A percentile compares a stretch with the other conserved stretches of the same genome.
Evolutionary conservation across 2,797 vertebrate species (phyloP).

Genomic region (Malurus splendens): DNA sequence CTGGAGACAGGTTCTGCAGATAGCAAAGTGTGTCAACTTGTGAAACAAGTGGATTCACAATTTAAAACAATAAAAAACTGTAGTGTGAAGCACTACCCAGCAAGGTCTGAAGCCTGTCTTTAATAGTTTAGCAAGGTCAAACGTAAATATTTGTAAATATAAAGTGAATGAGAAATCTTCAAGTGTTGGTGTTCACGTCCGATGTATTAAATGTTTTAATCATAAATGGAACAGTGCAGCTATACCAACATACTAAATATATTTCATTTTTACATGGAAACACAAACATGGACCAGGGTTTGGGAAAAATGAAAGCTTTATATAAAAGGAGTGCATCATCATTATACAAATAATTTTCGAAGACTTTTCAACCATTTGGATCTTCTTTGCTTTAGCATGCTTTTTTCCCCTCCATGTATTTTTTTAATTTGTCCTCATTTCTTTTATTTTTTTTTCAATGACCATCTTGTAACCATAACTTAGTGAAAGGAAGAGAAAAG

Average conservation of each 20-base stretch:
- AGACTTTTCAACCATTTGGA: conserved; percentile 31
- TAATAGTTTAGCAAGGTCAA: not conserved
- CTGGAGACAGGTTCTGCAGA: not conserved
- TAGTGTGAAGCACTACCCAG: not conserved
- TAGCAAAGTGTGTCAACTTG: not conserved
- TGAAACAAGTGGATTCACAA: not conserved
- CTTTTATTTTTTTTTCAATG: not conserved
- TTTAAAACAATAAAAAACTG: not conserved
- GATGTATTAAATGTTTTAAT: conserved; percentile 12
- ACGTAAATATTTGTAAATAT: conserved; percentile 41
- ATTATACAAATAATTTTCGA: conserved; percentile 22
- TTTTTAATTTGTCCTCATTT: not conserved
- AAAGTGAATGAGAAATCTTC: not conserved
- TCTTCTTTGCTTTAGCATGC: conserved; percentile 15
- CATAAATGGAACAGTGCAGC: conserved; percentile 33
- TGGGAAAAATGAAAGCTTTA: conserved; percentile 53
- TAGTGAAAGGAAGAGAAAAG: conserved; percentile 49
- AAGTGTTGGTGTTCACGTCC: conserved; percentile 21
- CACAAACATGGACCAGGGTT: conserved; percentile 25
- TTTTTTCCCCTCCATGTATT: not conserved
- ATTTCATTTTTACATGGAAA: conserved; percentile 16
- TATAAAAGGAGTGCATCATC: conserved; percentile 37
- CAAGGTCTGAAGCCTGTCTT: not conserved
- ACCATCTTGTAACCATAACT: conserved; percentile 49
- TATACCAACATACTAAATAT: conserved; percentile 9